Conservation (phyloP, 2,113 vertebrate species). For the Zosterops lateralis region DNA sequence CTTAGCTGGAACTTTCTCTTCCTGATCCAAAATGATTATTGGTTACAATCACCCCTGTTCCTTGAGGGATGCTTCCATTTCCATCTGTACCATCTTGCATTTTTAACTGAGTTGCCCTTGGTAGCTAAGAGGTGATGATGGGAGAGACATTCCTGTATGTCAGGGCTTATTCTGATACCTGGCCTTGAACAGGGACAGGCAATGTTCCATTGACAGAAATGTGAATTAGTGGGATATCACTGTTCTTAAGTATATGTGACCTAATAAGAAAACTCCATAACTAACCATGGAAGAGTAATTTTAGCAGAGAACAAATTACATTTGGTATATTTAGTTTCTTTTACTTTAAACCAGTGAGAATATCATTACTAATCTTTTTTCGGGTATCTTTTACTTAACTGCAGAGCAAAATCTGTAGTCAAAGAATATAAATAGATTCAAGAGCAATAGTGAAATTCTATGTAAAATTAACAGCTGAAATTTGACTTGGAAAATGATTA, state of each 20-base stretch:
- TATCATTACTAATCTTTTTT: not conserved
- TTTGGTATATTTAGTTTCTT: conserved; percentile 50
- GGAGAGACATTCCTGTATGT: not conserved
- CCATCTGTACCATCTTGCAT: accelerated
- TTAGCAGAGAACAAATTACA: conserved; percentile 50
- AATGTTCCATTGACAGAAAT: not conserved
- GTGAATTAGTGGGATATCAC: not conserved
- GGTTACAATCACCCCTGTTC: not conserved
- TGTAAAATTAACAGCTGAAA: not conserved
- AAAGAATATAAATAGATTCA: not conserved
- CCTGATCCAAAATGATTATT: not conserved
- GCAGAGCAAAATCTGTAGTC: not conserved
- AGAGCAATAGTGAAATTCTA: not conserved
- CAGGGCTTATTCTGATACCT: not conserved
- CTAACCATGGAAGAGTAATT: conserved; percentile 39
- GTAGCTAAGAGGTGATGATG: not conserved
- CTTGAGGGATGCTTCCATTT: not conserved
- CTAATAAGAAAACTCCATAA: conserved; percentile 45
- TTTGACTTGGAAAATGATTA: not conserved
- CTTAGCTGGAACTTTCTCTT: not conserved
- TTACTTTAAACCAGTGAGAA: conserved; percentile 35
- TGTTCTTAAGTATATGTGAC: conserved; percentile 45
- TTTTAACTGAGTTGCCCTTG: not conserved
- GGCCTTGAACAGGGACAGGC: not conserved
- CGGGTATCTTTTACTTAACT: conserved; percentile 17